These are phyloP conservation scores for Scortum barcoo DNA, from an alignment of 2,113 vertebrate species.

Conservation along the genomic window DNA sequence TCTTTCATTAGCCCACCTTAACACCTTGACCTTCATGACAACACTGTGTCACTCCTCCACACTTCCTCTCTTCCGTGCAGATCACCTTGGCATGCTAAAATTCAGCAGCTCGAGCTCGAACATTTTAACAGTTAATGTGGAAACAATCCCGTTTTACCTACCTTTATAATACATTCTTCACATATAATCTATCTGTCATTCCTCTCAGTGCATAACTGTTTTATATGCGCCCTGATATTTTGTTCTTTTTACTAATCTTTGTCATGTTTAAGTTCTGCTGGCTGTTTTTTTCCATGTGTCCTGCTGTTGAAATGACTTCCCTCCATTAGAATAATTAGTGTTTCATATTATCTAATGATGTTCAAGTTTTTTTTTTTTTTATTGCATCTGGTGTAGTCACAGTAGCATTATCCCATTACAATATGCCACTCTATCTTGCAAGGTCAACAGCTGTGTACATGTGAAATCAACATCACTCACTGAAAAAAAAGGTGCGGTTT, in stretches of 20 bases:
- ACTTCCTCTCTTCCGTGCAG: not conserved
- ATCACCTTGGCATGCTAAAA: not conserved
- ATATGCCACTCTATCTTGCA: not conserved
- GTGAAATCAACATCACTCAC: conserved; percentile 13
- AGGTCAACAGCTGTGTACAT: not conserved
- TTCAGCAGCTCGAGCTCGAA: not conserved
- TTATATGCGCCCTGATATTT: not conserved
- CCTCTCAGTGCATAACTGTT: not conserved
- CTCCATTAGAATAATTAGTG: not conserved
- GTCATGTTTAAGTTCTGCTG: not conserved
- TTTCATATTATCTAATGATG: conserved; percentile 10
- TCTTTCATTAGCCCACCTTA: conserved; percentile 51
- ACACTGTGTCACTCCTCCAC: conserved; percentile 17
- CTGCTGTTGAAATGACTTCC: not conserved
- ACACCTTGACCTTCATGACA: conserved; percentile 38
- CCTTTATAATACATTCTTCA: not conserved
- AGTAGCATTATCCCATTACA: not conserved
- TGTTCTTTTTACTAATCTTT: not conserved
- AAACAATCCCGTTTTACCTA: not conserved
- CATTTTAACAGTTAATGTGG: not conserved
- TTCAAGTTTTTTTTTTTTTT: not conserved
- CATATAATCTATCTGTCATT: not conserved
- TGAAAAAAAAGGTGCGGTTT: conserved; percentile 8
- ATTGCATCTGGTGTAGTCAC: not conserved
- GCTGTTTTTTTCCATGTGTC: not conserved